Conservation (phyloP, 2,113 vertebrate genomes). For the Bettongia penicillata region DNA sequence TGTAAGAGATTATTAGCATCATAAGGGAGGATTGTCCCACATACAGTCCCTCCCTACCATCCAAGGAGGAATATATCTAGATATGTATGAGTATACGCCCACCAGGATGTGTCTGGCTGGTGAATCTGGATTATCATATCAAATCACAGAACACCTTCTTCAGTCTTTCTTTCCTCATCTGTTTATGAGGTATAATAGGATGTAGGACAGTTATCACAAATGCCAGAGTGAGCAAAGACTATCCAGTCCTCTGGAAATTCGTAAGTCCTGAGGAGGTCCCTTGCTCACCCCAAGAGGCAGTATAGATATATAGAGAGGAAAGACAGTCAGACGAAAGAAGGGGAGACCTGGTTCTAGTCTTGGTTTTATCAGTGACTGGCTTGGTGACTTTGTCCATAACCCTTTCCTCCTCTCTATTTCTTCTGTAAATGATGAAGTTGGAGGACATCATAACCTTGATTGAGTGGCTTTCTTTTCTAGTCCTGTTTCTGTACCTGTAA, state of each 20-base stretch:
- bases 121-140: not conserved
- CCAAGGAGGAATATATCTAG: not conserved
- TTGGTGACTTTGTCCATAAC: not conserved
- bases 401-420: not conserved
- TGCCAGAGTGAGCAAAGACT: not conserved
- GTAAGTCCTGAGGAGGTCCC: not conserved
- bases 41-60: not conserved
- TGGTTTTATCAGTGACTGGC: not conserved
- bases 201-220: not conserved
- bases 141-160: not conserved
- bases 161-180: not conserved
- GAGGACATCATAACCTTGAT: not conserved
- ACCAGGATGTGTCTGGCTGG: not conserved
- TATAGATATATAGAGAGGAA: not conserved
- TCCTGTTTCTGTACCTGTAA: not conserved
- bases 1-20: not conserved
- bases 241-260: not conserved
- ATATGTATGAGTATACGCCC: not conserved
- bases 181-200: not conserved
- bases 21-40: not conserved
- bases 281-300: not conserved
- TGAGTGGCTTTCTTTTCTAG: not conserved
- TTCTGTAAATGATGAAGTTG: not conserved
- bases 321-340: too few relatives aligned
- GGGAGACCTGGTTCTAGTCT: not conserved